Conservation (phyloP, 2,113 vertebrate species). For the Alligator sinensis region DNA sequence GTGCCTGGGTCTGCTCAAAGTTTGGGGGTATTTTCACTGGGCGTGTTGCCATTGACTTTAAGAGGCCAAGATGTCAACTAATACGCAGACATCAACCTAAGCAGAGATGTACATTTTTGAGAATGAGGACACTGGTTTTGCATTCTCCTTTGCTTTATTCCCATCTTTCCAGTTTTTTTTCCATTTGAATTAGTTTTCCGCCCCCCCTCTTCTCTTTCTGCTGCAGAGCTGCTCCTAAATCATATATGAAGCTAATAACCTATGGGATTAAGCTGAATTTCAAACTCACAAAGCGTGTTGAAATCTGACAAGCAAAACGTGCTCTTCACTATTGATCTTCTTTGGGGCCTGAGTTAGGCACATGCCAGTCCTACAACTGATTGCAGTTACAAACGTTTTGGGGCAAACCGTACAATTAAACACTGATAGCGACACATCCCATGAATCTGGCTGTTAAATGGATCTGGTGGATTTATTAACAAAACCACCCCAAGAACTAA, state of each 20-base stretch:
- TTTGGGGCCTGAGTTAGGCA: too few species aligned
- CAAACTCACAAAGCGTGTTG: background rate
- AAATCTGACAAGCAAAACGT: background rate
- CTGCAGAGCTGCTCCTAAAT: background rate
- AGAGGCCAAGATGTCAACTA: background rate
- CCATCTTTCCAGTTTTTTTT: background rate
- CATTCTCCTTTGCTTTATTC: background rate
- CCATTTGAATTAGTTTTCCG: background rate
- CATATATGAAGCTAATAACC: background rate
- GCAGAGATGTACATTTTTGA: background rate
- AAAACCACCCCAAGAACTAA: background rate
- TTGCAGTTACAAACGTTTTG: background rate
- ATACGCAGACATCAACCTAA: background rate
- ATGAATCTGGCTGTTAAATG: background rate
- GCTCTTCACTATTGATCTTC: background rate
- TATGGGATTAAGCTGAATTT: background rate
- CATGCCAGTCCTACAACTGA: background rate
- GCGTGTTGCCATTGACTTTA: fast-evolving
- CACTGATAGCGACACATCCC: background rate
- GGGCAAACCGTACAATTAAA: background rate
- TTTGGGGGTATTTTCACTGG: background rate
- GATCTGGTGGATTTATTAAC: background rate
- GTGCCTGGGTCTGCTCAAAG: background rate
- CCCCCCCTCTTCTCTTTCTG: background rate
- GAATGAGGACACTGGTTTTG: background rate